These are phyloP conservation scores for Panagrolaimus sp. DNA, from an alignment of 1,140 invertebrate genomes.

Conservation along the genomic window DNA sequence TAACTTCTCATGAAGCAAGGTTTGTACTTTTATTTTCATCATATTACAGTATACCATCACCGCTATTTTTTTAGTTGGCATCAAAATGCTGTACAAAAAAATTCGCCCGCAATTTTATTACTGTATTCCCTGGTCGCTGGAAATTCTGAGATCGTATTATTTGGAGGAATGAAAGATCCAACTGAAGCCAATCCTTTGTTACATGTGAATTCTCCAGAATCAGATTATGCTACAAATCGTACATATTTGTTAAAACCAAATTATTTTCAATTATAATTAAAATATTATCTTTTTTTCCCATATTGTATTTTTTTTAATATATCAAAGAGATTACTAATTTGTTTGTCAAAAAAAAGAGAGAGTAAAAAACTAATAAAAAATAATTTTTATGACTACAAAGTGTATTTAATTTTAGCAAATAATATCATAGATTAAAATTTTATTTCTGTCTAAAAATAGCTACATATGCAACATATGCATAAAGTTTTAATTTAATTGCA, in stretches of 20 bases:
- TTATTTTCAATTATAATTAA: conserved; percentile 16
- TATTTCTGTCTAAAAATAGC: no score
- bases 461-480: no score
- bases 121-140: conserved; percentile 81
- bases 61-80: conserved; percentile 67
- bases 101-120: conserved; percentile 75
- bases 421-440: no score
- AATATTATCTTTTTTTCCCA: neutral
- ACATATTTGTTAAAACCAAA: conserved; percentile 16
- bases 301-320: neutral
- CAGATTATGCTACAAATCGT: conserved; percentile 19
- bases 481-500: no score
- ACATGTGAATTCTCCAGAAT: neutral
- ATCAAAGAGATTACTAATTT: neutral
- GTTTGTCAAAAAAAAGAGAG: no score
- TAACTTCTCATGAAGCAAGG: conserved; percentile 2
- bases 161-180: conserved; percentile 63
- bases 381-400: neutral
- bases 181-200: conserved; percentile 4
- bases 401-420: no score
- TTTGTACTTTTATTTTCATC: neutral
- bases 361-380: neutral
- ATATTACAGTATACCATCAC: neutral
- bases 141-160: conserved; percentile 83
- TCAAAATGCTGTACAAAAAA: conserved; percentile 49